These are phyloP conservation scores for Bombus balteatus DNA, from an alignment of 1,140 invertebrate species.

Conservation along the genomic window DNA sequence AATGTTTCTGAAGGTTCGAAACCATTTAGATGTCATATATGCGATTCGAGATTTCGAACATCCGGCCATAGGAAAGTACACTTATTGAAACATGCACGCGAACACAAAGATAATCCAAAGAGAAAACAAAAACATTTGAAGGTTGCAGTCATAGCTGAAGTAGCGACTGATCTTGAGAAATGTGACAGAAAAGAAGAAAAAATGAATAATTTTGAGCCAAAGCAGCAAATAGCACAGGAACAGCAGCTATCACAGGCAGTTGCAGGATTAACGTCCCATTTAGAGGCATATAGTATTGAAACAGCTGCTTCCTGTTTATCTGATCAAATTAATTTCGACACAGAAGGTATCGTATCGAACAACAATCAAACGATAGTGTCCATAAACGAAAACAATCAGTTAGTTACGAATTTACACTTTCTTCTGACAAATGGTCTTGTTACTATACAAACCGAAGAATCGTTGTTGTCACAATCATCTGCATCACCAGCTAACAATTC, in stretches of 20 bases:
- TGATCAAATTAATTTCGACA: slow-evolving; percentile 73
- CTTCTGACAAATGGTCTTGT: slow-evolving; percentile 74
- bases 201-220: neutral
- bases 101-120: slow-evolving; percentile 64
- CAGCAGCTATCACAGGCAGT: neutral
- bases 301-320: slow-evolving; percentile 45
- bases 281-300: slow-evolving; percentile 66
- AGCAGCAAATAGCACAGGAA: neutral
- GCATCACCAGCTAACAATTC: neutral
- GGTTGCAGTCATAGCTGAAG: slow-evolving; percentile 58
- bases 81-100: slow-evolving; percentile 83
- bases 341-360: slow-evolving; percentile 56
- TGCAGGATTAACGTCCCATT: slow-evolving; percentile 48
- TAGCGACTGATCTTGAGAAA: slow-evolving; percentile 55
- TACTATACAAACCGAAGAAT: slow-evolving; percentile 74
- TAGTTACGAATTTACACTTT: slow-evolving; percentile 76
- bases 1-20: slow-evolving; percentile 83
- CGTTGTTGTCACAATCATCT: slow-evolving; percentile 51
- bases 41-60: slow-evolving; percentile 86
- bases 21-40: slow-evolving; percentile 87
- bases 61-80: slow-evolving; percentile 88
- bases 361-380: slow-evolving; percentile 69
- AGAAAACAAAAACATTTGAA: slow-evolving; percentile 64
- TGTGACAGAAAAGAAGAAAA: neutral
- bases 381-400: slow-evolving; percentile 73